These are phyloP conservation scores for Laupala kohalensis DNA, from an alignment of 1,140 invertebrate species.

Conservation along the genomic window DNA sequence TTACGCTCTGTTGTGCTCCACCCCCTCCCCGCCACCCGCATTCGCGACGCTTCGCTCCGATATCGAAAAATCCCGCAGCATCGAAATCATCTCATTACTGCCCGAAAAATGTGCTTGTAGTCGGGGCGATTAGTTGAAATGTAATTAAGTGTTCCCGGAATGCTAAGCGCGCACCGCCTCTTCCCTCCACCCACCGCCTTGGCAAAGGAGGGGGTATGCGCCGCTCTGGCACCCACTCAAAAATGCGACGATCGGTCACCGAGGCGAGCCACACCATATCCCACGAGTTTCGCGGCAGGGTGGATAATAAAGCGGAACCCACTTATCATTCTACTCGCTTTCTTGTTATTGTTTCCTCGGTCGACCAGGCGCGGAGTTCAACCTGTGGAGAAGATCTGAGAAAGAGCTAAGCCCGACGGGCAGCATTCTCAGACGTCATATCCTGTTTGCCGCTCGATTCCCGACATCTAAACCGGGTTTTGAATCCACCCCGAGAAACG, in stretches of 20 bases:
- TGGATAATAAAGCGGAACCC: neutral
- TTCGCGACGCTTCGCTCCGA: neutral
- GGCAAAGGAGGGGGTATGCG: no score
- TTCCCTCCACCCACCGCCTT: no score
- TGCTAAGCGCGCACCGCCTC: no score
- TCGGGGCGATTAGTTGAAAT: neutral
- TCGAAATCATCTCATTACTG: neutral
- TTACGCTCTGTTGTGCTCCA: neutral
- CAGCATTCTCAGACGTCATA: neutral
- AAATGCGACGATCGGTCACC: neutral
- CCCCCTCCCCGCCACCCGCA: no score
- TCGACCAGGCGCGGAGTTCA: no score
- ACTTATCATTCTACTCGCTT: neutral
- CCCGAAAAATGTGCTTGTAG: neutral
- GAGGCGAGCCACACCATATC: neutral
- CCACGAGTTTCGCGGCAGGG: neutral
- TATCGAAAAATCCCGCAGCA: neutral
- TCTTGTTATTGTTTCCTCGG: neutral
- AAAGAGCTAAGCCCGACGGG: neutral
- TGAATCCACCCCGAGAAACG: neutral
- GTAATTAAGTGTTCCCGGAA: neutral
- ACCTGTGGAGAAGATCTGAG: no score
- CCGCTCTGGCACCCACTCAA: neutral
- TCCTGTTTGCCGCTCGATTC: neutral
- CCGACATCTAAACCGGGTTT: neutral